Evolutionary conservation across 1,140 invertebrate species (phyloP).

Genomic region (Bombyx mori): ASM3026992v2 NC_085122.1:6051501-6052000

Average conservation of each 20-base stretch:
- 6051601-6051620: no score
- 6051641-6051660: no score
- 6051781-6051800: conserved; percentile 59
- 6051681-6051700: no score
- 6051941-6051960: conserved; percentile 15
- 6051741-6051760: conserved; percentile 21
- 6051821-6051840: conserved; percentile 25
- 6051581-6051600: no score
- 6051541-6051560: no score
- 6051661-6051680: no score
- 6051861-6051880: conserved; percentile 15
- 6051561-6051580: no score
- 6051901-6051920: conserved; percentile 13
- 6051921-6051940: conserved; percentile 4
- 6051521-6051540: no score
- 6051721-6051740: background rate
- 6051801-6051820: conserved; percentile 65
- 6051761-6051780: conserved; percentile 41
- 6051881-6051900: conserved; percentile 12
- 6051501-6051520: no score
- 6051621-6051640: no score
- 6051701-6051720: background rate
- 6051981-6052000: background rate
- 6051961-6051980: background rate
- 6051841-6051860: conserved; percentile 22